Evolutionary conservation across 2,888 invertebrate genomes (phyloP).

Genomic region (Boloria selene): DNA sequence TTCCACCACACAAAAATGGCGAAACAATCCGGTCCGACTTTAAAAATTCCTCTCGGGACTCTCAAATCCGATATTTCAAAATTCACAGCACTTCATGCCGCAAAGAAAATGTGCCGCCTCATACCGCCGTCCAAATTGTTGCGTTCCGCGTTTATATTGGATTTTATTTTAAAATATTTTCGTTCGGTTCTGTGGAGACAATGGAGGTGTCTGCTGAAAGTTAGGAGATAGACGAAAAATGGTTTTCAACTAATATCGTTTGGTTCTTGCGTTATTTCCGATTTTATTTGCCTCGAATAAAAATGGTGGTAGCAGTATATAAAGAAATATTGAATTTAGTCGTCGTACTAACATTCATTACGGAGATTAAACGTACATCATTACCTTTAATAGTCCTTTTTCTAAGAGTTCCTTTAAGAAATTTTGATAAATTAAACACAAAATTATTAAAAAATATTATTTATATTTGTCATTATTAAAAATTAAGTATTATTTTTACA

Average conservation of each 20-base stretch:
- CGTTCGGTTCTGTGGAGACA: not conserved
- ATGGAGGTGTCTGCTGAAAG: slow-evolving; percentile 7
- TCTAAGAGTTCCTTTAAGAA: too few species aligned
- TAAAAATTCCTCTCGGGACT: slow-evolving; percentile 26
- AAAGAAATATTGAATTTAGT: too few species aligned
- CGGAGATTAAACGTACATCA: too few species aligned
- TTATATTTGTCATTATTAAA: too few species aligned
- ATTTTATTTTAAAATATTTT: slow-evolving; percentile 32
- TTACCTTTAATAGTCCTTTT: too few species aligned
- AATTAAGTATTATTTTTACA: too few species aligned
- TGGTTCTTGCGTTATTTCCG: not conserved
- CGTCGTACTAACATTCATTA: too few species aligned
- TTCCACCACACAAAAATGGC: slow-evolving; percentile 23
- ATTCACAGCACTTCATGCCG: slow-evolving; percentile 29
- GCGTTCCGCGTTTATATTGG: slow-evolving; percentile 23
- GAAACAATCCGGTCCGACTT: slow-evolving; percentile 31
- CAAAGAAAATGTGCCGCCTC: slow-evolving; percentile 17
- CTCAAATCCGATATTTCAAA: slow-evolving; percentile 36
- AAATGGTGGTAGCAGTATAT: too few species aligned
- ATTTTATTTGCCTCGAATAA: too few species aligned
- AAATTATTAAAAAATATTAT: too few species aligned
- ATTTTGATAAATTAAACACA: too few species aligned
- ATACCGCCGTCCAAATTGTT: slow-evolving; percentile 24
- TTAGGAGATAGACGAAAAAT: not conserved
- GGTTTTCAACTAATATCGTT: not conserved